A percentile compares a stretch with the other conserved stretches of the same genome.
Conservation (phyloP, 2,888 invertebrate species). For the Hoplodrina ambigua region DNA sequence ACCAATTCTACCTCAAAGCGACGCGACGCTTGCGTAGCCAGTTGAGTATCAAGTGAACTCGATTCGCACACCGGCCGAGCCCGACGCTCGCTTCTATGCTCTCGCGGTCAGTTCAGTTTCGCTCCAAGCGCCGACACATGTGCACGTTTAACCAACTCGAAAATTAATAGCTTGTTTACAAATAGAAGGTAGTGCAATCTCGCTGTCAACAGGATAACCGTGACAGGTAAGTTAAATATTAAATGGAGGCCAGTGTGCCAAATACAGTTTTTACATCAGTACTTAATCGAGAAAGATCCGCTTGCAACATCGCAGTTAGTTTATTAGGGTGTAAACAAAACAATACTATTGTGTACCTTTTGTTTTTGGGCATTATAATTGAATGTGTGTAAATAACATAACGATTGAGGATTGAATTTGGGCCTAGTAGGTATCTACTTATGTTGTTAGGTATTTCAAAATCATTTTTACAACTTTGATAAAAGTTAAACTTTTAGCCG, state of each 20-base stretch:
- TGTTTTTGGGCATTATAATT: slow-evolving; percentile 75
- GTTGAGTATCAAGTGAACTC: slow-evolving; percentile 77
- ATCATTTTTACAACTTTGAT: not conserved
- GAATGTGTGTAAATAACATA: slow-evolving; percentile 64
- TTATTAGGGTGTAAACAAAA: slow-evolving; percentile 75
- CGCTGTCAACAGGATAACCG: slow-evolving; percentile 79
- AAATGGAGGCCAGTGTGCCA: slow-evolving; percentile 79
- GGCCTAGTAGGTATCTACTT: not conserved
- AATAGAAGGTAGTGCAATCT: slow-evolving; percentile 80
- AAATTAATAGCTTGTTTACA: slow-evolving; percentile 80
- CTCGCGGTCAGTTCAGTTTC: slow-evolving; percentile 82
- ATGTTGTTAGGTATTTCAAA: not conserved
- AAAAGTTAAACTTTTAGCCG: not conserved
- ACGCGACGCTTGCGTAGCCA: slow-evolving; percentile 56
- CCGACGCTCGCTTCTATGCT: slow-evolving; percentile 61
- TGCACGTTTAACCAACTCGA: slow-evolving; percentile 70
- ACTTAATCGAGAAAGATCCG: slow-evolving; percentile 32
- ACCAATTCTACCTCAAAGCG: slow-evolving; percentile 63
- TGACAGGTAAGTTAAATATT: slow-evolving; percentile 82
- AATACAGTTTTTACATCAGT: slow-evolving; percentile 58
- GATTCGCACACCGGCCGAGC: slow-evolving; percentile 75
- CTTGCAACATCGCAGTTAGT: slow-evolving; percentile 37
- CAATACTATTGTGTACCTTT: slow-evolving; percentile 76
- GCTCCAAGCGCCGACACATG: slow-evolving; percentile 73
- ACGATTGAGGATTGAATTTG: slow-evolving; percentile 40